phyloP scores from a whole-genome alignment of 2,888 invertebrate genomes.

The Caenorhabditis parvicauda region DNA sequence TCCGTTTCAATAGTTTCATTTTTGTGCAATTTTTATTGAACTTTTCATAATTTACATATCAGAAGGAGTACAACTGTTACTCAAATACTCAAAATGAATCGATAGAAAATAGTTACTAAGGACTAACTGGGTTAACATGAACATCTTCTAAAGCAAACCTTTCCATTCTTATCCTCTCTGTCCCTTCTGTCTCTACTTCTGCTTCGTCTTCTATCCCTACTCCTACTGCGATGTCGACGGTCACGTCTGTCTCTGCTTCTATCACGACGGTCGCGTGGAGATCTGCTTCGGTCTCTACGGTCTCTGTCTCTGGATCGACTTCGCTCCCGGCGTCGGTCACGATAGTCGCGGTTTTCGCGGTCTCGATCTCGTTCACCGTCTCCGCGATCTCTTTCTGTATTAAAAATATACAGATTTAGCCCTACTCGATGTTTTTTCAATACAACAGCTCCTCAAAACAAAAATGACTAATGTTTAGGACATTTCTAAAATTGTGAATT shows the following conservation, averaged over 20 bases:
- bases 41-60: no score
- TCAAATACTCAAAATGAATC: no score
- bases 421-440: no score
- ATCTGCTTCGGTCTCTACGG: conserved; percentile 15
- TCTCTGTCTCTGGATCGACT: conserved; percentile 22
- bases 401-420: no score
- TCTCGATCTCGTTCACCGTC: conserved; percentile 23
- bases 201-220: conserved; percentile 12
- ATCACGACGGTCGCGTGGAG: conserved; percentile 18
- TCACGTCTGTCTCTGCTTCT: conserved; percentile 18
- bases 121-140: neutral
- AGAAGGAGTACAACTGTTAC: no score
- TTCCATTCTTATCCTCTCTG: conserved; percentile 16
- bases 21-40: no score
- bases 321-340: conserved; percentile 22
- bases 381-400: conserved; percentile 43
- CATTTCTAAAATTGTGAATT: no score
- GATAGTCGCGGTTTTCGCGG: no score
- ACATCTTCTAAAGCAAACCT: neutral
- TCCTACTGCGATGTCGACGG: conserved; percentile 18
- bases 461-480: no score
- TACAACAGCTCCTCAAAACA: no score
- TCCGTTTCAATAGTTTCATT: no score
- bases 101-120: no score
- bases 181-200: conserved; percentile 11